These are phyloP conservation scores for Cololabis saira DNA, from an alignment of 2,113 vertebrate species.

Conservation along the genomic window DNA sequence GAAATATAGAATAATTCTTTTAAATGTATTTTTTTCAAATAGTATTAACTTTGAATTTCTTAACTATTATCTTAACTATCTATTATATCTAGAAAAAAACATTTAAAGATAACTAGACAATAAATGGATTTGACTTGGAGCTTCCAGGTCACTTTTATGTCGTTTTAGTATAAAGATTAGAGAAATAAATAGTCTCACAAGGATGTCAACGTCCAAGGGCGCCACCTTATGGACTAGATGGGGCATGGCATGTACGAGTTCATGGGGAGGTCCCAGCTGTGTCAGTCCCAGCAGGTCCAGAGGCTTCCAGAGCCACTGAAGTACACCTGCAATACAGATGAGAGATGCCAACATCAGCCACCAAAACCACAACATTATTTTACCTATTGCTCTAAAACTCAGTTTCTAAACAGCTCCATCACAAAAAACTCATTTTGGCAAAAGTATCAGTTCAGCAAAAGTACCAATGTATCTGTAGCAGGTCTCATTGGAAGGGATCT, in stretches of 20 bases:
- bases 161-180: not conserved
- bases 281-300: constrained; percentile 36
- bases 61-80: not conserved
- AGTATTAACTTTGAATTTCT: not conserved
- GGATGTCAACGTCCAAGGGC: constrained; percentile 14
- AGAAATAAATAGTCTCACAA: constrained; percentile 9
- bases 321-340: constrained; percentile 28
- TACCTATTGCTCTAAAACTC: not conserved
- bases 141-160: not conserved
- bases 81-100: not conserved
- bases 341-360: not conserved
- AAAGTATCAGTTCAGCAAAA: no score
- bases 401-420: no score
- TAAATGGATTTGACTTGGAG: not conserved
- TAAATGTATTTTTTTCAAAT: not conserved
- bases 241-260: constrained; percentile 25
- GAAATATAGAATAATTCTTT: not conserved
- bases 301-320: constrained; percentile 3
- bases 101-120: not conserved
- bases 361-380: not conserved
- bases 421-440: no score
- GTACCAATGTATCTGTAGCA: not conserved
- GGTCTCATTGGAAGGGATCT: not conserved
- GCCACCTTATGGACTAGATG: constrained; percentile 65
- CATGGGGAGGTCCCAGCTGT: constrained; percentile 54